Percentiles rank a stretch among this genome's conserved stretches.
Evolutionary conservation across 2,113 vertebrate genomes (phyloP).

Genomic region (Leucopsar rothschildi): DNA sequence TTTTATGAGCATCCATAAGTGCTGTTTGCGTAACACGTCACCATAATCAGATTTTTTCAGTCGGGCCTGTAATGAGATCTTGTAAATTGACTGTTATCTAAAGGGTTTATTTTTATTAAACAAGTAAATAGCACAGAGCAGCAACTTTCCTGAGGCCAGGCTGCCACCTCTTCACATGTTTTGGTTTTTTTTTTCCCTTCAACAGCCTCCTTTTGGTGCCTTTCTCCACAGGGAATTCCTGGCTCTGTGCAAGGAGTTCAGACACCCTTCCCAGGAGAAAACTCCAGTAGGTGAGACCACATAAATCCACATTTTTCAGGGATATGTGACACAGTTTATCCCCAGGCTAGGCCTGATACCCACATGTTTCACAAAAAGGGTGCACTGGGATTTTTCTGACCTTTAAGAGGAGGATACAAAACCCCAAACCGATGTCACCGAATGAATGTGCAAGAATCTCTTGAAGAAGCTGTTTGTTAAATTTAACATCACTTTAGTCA

Average conservation of each 20-base stretch:
- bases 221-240: neutral
- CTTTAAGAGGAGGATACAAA: neutral
- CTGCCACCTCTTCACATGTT: neutral
- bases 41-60: neutral
- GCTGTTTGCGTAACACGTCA: neutral
- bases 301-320: neutral
- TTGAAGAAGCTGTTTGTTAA: neutral
- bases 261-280: neutral
- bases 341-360: neutral
- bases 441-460: neutral
- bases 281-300: neutral
- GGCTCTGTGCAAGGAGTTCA: neutral
- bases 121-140: neutral
- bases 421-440: neutral
- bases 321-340: neutral
- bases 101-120: neutral
- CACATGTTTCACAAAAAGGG: rapidly evolving
- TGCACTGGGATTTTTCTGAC: neutral
- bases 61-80: neutral
- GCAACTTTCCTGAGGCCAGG: neutral
- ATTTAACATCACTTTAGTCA: neutral
- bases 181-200: neutral
- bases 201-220: neutral
- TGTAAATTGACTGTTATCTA: neutral
- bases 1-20: neutral